Evolutionary conservation across 2,113 vertebrate genomes (phyloP).

Genomic region (Meleagris gallopavo): DNA sequence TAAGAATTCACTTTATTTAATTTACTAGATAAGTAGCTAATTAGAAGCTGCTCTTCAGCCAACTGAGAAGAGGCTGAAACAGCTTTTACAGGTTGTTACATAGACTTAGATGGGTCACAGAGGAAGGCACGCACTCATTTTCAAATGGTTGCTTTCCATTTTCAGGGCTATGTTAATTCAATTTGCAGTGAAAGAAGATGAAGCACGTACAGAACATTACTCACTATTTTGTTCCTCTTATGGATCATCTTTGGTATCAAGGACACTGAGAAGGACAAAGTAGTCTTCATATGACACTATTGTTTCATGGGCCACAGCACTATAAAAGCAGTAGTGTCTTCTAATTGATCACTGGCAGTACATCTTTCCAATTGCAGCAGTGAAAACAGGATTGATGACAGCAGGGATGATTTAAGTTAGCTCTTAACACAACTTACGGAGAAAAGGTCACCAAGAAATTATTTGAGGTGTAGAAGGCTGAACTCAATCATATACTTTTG

Average conservation of each 20-base stretch:
- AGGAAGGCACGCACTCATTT: neutral
- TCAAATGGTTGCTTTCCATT: neutral
- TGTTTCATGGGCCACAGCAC: slow-evolving; percentile 42
- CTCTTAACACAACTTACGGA: neutral
- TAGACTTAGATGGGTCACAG: neutral
- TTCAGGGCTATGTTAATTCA: neutral
- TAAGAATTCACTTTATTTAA: neutral
- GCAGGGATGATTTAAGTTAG: slow-evolving; percentile 25
- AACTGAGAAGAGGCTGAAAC: neutral
- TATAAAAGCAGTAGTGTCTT: slow-evolving; percentile 34
- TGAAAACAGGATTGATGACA: slow-evolving; percentile 46
- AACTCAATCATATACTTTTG: neutral
- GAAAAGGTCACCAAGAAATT: slow-evolving; percentile 39
- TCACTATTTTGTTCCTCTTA: neutral
- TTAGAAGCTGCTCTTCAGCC: neutral
- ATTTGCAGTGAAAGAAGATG: neutral
- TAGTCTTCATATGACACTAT: neutral
- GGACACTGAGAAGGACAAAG: slow-evolving; percentile 32
- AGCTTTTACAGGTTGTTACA: neutral
- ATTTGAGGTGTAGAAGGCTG: slow-evolving; percentile 6
- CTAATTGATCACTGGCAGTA: slow-evolving; percentile 57
- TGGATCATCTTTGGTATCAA: neutral
- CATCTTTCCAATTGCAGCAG: neutral
- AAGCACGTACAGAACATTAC: neutral
- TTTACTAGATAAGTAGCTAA: neutral